These are phyloP conservation scores for Sarotherodon lohbergeri DNA, from an alignment of 2,113 vertebrate species.

Conservation along the genomic window DNA sequence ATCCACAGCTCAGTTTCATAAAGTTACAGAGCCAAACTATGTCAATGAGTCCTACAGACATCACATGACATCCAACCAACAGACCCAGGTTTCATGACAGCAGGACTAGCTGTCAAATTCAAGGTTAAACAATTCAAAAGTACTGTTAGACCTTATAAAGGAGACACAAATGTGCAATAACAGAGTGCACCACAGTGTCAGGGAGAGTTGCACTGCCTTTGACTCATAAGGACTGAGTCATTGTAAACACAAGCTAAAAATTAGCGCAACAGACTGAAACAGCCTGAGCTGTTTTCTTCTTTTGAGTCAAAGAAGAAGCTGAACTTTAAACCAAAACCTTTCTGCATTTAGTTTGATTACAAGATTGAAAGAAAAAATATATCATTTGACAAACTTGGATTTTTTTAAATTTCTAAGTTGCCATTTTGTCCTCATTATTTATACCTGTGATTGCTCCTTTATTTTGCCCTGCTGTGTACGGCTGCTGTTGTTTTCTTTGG, in stretches of 20 bases:
- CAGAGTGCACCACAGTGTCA: not conserved
- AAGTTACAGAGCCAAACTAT: not conserved
- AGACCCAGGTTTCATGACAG: not conserved
- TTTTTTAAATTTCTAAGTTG: not conserved
- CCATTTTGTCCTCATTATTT: too few relatives aligned
- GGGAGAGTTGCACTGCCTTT: not conserved
- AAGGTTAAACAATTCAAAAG: not conserved
- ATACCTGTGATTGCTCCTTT: too few relatives aligned
- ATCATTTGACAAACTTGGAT: not conserved
- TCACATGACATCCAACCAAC: not conserved
- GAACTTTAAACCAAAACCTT: not conserved
- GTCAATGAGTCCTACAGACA: fast-evolving
- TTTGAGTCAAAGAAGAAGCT: not conserved
- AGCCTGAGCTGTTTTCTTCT: fast-evolving
- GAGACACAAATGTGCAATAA: not conserved
- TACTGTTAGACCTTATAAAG: fast-evolving
- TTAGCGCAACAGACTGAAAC: not conserved
- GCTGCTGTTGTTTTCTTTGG: too few relatives aligned
- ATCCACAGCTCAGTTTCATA: not conserved
- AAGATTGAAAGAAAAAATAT: not conserved
- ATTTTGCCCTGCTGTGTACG: too few relatives aligned
- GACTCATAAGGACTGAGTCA: not conserved
- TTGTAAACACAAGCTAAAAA: too few relatives aligned
- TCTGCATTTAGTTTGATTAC: not conserved
- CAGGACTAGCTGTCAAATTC: not conserved